phyloP scores from a whole-genome alignment of 2,797 vertebrate genomes.

The Prunella strophiata region DNA sequence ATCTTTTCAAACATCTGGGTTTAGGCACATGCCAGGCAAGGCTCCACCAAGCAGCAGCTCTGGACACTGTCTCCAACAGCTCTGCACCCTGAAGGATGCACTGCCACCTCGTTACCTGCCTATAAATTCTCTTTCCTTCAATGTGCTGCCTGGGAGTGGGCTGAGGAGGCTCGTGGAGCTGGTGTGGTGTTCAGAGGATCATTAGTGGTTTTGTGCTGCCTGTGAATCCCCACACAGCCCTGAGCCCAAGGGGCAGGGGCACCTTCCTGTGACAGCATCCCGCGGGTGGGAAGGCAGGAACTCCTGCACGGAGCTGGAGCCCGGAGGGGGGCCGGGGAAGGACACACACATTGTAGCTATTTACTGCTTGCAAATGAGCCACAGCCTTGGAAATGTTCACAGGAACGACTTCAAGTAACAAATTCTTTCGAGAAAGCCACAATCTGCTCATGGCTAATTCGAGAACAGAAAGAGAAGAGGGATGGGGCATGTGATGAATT shows the following conservation, averaged over 20 bases:
- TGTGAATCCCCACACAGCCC: background rate
- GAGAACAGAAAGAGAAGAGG: background rate
- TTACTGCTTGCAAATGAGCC: background rate
- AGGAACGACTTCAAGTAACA: background rate
- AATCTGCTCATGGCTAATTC: conserved; percentile 34
- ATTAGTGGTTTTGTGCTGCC: background rate
- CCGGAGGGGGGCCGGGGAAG: accelerated
- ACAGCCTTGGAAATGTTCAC: background rate
- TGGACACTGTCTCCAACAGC: background rate
- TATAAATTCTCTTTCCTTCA: background rate
- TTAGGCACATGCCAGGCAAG: background rate
- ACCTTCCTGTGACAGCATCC: background rate
- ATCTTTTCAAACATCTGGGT: background rate
- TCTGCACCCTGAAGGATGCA: background rate
- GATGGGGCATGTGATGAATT: background rate
- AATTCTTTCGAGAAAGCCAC: background rate
- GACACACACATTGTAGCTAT: accelerated
- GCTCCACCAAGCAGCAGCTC: background rate
- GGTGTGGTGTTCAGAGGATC: background rate
- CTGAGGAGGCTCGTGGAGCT: background rate
- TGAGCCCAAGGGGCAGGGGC: background rate
- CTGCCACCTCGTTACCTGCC: background rate
- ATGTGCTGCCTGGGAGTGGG: background rate
- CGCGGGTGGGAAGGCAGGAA: accelerated
- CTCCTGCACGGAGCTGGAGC: background rate